These are phyloP conservation scores for Artibeus lituratus DNA, from an alignment of 2,797 vertebrate genomes.

Conservation along the genomic window DNA sequence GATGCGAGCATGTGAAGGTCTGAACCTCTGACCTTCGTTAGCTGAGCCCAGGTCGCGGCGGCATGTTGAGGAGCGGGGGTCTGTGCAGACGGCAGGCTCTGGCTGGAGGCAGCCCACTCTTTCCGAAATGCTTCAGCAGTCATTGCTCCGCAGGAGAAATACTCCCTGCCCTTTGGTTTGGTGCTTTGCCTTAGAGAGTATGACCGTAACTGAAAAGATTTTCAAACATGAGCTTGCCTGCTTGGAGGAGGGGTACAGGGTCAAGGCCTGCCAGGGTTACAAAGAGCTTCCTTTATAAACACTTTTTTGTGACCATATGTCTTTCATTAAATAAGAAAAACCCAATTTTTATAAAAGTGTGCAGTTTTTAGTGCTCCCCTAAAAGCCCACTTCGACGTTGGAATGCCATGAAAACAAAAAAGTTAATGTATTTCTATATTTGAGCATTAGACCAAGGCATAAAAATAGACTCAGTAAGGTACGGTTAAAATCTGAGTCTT, in stretches of 20 bases:
- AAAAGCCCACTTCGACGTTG: slow-evolving; percentile 55
- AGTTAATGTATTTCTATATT: slow-evolving; percentile 32
- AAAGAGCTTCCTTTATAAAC: slow-evolving; percentile 46
- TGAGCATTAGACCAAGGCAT: background rate
- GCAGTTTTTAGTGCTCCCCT: slow-evolving; percentile 39
- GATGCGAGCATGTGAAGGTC: background rate
- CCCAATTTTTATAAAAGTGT: slow-evolving; percentile 51
- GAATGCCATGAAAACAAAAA: slow-evolving; percentile 18
- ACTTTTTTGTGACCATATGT: slow-evolving; percentile 29
- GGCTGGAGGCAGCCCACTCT: background rate
- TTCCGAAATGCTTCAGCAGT: background rate
- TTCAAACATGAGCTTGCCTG: background rate
- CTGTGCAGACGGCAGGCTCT: background rate
- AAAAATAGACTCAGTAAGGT: slow-evolving; percentile 31
- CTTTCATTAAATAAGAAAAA: slow-evolving; percentile 58
- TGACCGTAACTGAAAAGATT: slow-evolving; percentile 5
- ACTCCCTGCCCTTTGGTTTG: background rate
- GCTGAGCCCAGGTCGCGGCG: background rate
- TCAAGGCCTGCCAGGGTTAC: slow-evolving; percentile 10
- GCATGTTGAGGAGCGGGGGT: background rate
- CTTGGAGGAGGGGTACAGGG: background rate
- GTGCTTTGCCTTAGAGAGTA: background rate
- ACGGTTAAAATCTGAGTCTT: slow-evolving; percentile 20
- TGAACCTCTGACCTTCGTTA: background rate
- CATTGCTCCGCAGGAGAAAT: background rate